These are phyloP conservation scores for Asarcornis scutulata DNA, from an alignment of 2,113 vertebrate genomes.

Conservation along the genomic window DNA sequence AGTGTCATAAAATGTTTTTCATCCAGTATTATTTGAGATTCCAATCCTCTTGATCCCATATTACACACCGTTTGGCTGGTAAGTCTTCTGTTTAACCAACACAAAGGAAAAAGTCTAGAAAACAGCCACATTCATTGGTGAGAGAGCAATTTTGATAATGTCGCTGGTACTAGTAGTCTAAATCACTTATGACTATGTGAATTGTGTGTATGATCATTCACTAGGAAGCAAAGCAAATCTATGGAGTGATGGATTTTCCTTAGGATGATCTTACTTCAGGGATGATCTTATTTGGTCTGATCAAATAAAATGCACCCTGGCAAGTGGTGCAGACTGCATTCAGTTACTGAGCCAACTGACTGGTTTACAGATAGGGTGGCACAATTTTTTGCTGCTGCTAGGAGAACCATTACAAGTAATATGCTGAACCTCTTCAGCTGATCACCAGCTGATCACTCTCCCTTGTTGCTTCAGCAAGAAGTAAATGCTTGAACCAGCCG, in stretches of 20 bases:
- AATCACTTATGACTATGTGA: not conserved
- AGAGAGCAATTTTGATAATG: not conserved
- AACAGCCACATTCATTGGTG: not conserved
- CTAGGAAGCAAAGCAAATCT: not conserved
- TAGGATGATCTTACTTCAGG: not conserved
- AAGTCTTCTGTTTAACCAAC: not conserved
- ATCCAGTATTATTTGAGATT: not conserved
- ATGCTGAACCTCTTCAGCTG: not conserved
- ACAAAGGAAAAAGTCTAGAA: not conserved
- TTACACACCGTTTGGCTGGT: not conserved
- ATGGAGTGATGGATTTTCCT: not conserved
- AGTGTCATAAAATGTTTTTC: not conserved
- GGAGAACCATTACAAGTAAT: not conserved
- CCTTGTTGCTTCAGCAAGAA: not conserved
- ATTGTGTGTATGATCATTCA: not conserved
- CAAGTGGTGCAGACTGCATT: not conserved
- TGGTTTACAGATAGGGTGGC: not conserved
- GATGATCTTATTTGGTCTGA: not conserved
- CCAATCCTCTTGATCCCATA: not conserved
- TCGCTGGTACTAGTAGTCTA: not conserved
- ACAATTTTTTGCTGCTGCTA: not conserved
- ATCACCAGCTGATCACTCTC: rapidly evolving
- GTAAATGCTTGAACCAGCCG: not conserved
- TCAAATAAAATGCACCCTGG: not conserved
- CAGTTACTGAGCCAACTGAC: not conserved